phyloP scores from a whole-genome alignment of 2,797 vertebrate genomes.

The Hemitrygon akajei region DNA sequence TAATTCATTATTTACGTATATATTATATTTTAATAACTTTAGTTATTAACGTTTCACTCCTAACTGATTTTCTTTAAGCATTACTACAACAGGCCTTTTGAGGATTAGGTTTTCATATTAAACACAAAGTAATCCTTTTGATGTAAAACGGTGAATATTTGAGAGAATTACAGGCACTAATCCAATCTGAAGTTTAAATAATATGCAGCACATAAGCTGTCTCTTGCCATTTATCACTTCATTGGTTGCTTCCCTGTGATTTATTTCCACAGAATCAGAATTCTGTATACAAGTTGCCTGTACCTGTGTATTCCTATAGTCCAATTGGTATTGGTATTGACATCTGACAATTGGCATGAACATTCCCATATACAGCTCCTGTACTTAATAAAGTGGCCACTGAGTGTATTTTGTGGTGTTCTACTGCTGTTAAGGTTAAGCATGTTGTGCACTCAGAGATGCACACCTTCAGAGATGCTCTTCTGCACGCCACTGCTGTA shows the following conservation, averaged over 20 bases:
- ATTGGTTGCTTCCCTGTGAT: not conserved
- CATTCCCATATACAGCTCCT: not conserved
- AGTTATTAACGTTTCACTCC: not conserved
- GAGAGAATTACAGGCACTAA: not conserved
- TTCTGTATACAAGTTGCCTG: not conserved
- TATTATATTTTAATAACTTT: not conserved
- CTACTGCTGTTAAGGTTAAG: too few species aligned
- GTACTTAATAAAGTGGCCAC: too few species aligned
- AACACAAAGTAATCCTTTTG: not conserved
- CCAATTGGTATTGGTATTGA: not conserved
- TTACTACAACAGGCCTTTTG: too few species aligned
- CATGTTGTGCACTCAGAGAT: too few species aligned
- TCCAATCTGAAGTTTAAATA: conserved; percentile 13
- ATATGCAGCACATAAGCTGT: not conserved
- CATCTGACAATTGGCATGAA: not conserved
- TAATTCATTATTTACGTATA: not conserved
- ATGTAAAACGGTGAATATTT: not conserved
- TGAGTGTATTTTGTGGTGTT: too few species aligned
- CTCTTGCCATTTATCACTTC: not conserved
- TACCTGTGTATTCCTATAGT: not conserved
- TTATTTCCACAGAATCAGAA: too few species aligned
- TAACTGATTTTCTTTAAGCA: not conserved
- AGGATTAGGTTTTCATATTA: not conserved
- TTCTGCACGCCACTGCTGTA: too few species aligned
- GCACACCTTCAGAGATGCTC: too few species aligned